Percentiles rank a stretch among this genome's conserved stretches.
These are phyloP conservation scores for Sesamia nonagrioides DNA, from an alignment of 1,140 invertebrate species.

Conservation along the genomic window DNA sequence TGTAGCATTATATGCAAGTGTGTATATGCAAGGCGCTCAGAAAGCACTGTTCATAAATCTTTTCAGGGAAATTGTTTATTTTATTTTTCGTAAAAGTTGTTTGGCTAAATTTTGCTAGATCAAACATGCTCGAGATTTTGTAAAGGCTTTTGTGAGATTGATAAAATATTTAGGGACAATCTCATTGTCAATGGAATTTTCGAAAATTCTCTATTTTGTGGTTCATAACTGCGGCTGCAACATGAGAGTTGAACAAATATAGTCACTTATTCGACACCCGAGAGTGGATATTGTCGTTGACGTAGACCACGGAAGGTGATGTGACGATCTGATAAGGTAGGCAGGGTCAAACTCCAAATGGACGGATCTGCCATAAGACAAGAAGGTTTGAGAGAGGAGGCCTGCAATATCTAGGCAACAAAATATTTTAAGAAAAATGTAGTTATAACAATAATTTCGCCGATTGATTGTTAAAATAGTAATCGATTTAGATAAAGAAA, in stretches of 20 bases:
- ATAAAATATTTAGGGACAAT: constrained; percentile 21
- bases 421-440: not conserved
- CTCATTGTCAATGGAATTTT: not conserved
- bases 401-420: too few species aligned
- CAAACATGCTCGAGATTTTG: constrained; percentile 13
- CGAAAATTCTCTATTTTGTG: too few species aligned
- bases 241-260: too few species aligned
- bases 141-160: constrained; percentile 12
- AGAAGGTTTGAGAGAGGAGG: too few species aligned
- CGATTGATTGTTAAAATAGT: too few species aligned
- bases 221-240: not conserved
- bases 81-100: constrained; percentile 36
- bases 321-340: too few species aligned
- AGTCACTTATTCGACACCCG: too few species aligned
- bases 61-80: constrained; percentile 56
- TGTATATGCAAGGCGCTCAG: constrained; percentile 24
- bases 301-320: too few species aligned
- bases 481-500: too few species aligned
- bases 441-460: not conserved
- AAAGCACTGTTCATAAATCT: constrained; percentile 56
- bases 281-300: too few species aligned
- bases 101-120: constrained; percentile 37
- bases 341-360: too few species aligned
- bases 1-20: constrained; percentile 48
- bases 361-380: too few species aligned